Base-by-base conservation (phyloP, 2,888 invertebrate species). In the Vandiemenella viatica region DNA sequence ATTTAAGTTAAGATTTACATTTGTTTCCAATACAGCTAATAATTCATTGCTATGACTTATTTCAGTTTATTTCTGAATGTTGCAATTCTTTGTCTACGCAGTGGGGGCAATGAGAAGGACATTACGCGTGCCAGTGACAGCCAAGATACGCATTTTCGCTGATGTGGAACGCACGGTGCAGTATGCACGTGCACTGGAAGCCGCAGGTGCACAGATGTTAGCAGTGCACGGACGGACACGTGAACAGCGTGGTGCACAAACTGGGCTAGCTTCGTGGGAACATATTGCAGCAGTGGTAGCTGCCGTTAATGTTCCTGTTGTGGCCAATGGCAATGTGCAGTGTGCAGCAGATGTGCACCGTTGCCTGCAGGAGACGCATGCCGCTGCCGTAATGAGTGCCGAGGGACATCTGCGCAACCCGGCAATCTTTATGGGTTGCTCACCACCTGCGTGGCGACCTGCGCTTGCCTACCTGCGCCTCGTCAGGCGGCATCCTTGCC, bases 391-490 rank as follows among this genome's bases (percentile, higher is more conserved):
- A 0, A 91, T 91, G 92, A 80, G 83, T 60, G 85, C 88, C 54
- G 97, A 97, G 70, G 97, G 97, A 1, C 91, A 89, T 66, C 76
- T 98, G n/a, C 89, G 93, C 63, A 97, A 98, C 69, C 97, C 98
- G n/a, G 84, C 83, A 8, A 66, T 98, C 53, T 98, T 95, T 68
- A 74, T 78, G 60, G 80, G 85, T 57, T 61, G 68, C 26, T 75
- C 79, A 62, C 86, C 88, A n/a, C 79, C 87, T 1, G 76, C 82
- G 20, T 96, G 93, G 92, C 79, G 88, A 59, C 81, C 93, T 61
- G 91, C 90, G 1, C 65, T 77, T 43, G 90, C 95, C 64, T 96
- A 96, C 67, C 70, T 96, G 55, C 77, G 85, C 46, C 71, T 91
- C 52, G 86, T 83, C 0, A 76, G 84, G 56, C 67, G 75, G 58